Conservation (phyloP, 2,797 vertebrate genomes). For the Lindbergichthys nudifrons region DNA sequence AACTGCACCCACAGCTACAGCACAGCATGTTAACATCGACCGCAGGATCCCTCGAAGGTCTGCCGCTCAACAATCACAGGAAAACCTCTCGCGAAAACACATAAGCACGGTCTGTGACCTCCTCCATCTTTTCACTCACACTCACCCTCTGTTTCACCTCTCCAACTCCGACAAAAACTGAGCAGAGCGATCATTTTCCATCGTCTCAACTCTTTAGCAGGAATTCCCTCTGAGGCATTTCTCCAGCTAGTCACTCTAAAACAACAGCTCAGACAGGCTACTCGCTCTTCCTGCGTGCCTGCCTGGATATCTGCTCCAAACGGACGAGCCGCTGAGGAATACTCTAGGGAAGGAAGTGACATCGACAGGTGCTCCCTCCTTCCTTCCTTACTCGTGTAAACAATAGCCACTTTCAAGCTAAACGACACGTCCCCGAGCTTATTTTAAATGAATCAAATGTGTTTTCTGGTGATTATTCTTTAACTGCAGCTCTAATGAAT, state of each 20-base stretch:
- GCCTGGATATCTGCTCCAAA: constrained; percentile 66
- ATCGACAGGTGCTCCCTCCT: constrained; percentile 83
- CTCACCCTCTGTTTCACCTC: constrained; percentile 55
- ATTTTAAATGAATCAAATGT: not conserved
- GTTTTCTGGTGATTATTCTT: not conserved
- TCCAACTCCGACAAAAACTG: constrained; percentile 51
- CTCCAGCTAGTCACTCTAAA: constrained; percentile 51
- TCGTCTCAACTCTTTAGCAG: constrained; percentile 51
- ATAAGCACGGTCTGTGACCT: constrained; percentile 56
- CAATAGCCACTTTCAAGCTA: constrained; percentile 64
- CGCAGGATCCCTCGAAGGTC: constrained; percentile 68
- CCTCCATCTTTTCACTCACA: constrained; percentile 47
- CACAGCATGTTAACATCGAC: constrained; percentile 68
- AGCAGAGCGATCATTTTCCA: constrained; percentile 66
- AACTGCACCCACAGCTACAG: constrained; percentile 36
- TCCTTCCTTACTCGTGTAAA: constrained; percentile 83
- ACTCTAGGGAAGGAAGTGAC: constrained; percentile 83
- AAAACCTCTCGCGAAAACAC: constrained; percentile 65
- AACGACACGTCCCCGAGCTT: constrained; percentile 8
- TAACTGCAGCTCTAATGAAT: constrained; percentile 16
- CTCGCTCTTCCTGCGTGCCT: constrained; percentile 71
- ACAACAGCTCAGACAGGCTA: constrained; percentile 48
- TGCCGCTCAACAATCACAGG: constrained; percentile 75
- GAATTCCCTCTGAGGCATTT: constrained; percentile 62
- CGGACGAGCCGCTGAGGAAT: constrained; percentile 67